These are phyloP conservation scores for Acrobasis suavella DNA, from an alignment of 2,888 invertebrate species.

Conservation along the genomic window DNA sequence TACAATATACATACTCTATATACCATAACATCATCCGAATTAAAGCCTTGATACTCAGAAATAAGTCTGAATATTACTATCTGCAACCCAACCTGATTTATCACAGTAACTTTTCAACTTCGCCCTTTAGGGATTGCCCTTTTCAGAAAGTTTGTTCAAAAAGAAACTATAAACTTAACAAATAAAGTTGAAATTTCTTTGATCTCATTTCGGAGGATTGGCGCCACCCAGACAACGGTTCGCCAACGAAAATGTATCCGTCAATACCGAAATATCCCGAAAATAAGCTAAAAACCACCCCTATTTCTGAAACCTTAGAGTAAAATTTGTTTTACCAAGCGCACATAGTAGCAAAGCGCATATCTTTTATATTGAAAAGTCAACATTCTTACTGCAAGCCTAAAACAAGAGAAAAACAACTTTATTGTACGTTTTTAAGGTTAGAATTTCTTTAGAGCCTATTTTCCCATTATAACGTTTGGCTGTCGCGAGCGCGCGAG, in stretches of 20 bases:
- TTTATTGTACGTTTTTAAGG: conserved; percentile 25
- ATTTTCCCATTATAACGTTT: conserved; percentile 38
- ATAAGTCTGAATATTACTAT: background rate
- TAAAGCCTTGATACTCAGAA: background rate
- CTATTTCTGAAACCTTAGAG: conserved; percentile 23
- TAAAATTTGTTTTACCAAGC: conserved; percentile 27
- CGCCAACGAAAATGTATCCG: conserved; percentile 51
- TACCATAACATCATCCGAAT: background rate
- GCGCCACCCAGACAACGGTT: conserved; percentile 59
- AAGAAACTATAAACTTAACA: background rate
- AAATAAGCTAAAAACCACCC: conserved; percentile 33
- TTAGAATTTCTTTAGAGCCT: conserved; percentile 17
- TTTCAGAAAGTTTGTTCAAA: conserved; percentile 3
- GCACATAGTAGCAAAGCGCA: conserved; percentile 37
- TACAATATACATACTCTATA: background rate
- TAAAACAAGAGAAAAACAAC: conserved; percentile 30
- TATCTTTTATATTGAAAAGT: conserved; percentile 45
- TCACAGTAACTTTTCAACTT: conserved; percentile 21
- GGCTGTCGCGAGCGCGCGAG: conserved; percentile 41
- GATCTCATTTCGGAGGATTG: conserved; percentile 29
- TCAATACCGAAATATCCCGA: conserved; percentile 32
- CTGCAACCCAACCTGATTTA: background rate
- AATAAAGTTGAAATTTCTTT: conserved; percentile 14
- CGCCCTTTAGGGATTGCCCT: conserved; percentile 23
- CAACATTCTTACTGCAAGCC: conserved; percentile 48